These are phyloP conservation scores for Zygogramma bicolorata DNA, from an alignment of 2,888 invertebrate species.

Conservation along the genomic window DNA sequence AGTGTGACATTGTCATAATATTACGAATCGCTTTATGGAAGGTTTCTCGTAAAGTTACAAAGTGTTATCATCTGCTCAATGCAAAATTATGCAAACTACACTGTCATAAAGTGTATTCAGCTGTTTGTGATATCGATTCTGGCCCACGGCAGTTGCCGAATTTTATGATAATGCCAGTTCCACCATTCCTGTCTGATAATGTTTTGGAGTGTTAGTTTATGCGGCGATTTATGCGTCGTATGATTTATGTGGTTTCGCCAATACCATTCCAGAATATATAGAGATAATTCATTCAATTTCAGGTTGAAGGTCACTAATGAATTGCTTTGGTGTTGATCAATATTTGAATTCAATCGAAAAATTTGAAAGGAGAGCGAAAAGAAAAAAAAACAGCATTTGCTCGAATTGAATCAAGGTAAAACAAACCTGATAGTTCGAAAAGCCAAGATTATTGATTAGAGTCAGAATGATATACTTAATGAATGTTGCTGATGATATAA, in stretches of 20 bases:
- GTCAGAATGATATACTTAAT: too few species aligned
- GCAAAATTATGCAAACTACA: constrained; percentile 11
- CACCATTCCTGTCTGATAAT: constrained; percentile 10
- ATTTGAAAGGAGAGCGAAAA: too few species aligned
- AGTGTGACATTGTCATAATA: background rate
- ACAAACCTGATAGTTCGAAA: too few species aligned
- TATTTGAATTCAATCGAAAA: background rate
- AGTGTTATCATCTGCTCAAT: constrained; percentile 8
- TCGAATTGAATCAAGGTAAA: background rate
- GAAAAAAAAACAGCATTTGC: too few species aligned
- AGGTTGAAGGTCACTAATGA: background rate
- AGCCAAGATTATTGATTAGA: too few species aligned
- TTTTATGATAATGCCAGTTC: constrained; percentile 12
- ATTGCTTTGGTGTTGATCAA: background rate
- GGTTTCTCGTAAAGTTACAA: constrained; percentile 4
- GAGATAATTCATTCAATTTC: background rate
- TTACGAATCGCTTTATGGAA: background rate
- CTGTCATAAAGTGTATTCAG: constrained; percentile 20
- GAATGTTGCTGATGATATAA: too few species aligned
- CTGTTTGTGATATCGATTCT: constrained; percentile 12
- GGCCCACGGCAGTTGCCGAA: constrained; percentile 13
- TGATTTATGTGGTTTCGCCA: constrained; percentile 12
- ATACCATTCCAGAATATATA: constrained; percentile 8
- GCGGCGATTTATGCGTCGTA: background rate
- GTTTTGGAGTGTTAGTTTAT: background rate